phyloP scores from a whole-genome alignment of 2,888 invertebrate genomes.

The Cryptocheilus praepositus region DNA sequence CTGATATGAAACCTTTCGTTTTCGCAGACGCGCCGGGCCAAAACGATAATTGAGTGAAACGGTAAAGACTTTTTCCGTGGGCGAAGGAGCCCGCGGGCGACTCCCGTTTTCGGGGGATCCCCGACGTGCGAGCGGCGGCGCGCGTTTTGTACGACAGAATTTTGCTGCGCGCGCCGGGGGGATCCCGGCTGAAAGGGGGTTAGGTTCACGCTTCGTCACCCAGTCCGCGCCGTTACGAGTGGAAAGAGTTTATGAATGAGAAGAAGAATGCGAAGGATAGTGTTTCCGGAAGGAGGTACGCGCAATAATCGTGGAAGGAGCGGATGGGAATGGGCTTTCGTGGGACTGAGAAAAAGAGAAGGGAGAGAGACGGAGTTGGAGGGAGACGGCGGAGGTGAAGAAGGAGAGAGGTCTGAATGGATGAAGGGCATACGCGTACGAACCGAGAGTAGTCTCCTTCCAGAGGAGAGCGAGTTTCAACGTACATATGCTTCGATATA shows the following conservation, averaged over 20 bases:
- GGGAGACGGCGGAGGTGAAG: neutral
- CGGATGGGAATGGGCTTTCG: constrained; percentile 38
- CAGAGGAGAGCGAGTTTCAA: constrained; percentile 13
- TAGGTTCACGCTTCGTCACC: too few relatives aligned
- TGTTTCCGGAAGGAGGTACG: constrained; percentile 37
- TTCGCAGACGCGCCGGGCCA: constrained; percentile 42
- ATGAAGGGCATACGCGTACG: constrained; percentile 36
- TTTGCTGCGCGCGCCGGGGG: constrained; percentile 24
- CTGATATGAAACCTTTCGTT: constrained; percentile 39
- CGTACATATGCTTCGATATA: neutral
- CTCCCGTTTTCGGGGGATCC: too few relatives aligned
- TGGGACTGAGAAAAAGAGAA: constrained; percentile 30
- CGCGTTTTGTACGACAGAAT: neutral
- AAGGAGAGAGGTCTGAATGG: constrained; percentile 24
- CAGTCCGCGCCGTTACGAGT: constrained; percentile 32
- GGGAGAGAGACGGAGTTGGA: constrained; percentile 2
- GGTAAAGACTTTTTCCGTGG: too few relatives aligned
- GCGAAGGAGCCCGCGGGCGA: too few relatives aligned
- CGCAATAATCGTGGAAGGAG: constrained; percentile 50
- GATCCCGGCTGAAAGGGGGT: too few relatives aligned
- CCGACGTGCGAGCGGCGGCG: neutral
- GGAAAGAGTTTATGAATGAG: constrained; percentile 58
- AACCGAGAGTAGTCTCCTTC: constrained; percentile 2
- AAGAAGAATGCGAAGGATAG: constrained; percentile 44
- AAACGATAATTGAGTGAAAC: constrained; percentile 35